These are phyloP conservation scores for Malthinus flaveolus DNA, from an alignment of 2,888 invertebrate species.

Conservation along the genomic window DNA sequence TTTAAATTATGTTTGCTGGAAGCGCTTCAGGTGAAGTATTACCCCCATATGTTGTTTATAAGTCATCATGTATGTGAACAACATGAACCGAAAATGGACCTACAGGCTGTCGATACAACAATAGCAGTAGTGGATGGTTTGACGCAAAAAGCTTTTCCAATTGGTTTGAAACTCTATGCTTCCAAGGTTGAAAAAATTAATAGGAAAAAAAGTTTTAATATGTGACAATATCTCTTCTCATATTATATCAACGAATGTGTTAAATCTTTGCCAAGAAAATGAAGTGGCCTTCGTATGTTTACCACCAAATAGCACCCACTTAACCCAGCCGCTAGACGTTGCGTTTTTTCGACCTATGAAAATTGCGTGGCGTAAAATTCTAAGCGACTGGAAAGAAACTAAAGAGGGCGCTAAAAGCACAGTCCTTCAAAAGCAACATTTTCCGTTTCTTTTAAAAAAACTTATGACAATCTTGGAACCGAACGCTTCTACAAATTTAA, in stretches of 20 bases:
- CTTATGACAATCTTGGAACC: background rate
- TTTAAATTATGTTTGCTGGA: background rate
- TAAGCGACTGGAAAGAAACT: constrained; percentile 6
- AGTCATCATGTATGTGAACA: constrained; percentile 28
- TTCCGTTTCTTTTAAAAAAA: background rate
- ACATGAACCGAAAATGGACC: constrained; percentile 30
- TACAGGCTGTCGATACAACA: constrained; percentile 24
- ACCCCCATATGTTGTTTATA: constrained; percentile 15
- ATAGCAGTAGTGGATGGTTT: constrained; percentile 29
- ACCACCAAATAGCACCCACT: constrained; percentile 38
- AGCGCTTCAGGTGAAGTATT: background rate
- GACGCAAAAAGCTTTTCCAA: constrained; percentile 29
- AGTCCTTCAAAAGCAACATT: background rate
- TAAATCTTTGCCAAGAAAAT: constrained; percentile 38
- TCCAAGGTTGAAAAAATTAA: constrained; percentile 32
- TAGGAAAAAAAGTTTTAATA: constrained; percentile 40
- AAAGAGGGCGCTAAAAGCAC: background rate
- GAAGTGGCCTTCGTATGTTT: constrained; percentile 40
- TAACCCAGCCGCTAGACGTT: constrained; percentile 35
- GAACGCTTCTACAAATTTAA: background rate
- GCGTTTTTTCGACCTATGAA: constrained; percentile 29
- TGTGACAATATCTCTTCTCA: constrained; percentile 43
- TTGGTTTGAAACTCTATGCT: constrained; percentile 25
- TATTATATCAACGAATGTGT: constrained; percentile 31
- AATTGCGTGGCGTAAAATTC: constrained; percentile 16